Conservation (phyloP, 2,113 vertebrate species). For the Passerina amoena region DNA sequence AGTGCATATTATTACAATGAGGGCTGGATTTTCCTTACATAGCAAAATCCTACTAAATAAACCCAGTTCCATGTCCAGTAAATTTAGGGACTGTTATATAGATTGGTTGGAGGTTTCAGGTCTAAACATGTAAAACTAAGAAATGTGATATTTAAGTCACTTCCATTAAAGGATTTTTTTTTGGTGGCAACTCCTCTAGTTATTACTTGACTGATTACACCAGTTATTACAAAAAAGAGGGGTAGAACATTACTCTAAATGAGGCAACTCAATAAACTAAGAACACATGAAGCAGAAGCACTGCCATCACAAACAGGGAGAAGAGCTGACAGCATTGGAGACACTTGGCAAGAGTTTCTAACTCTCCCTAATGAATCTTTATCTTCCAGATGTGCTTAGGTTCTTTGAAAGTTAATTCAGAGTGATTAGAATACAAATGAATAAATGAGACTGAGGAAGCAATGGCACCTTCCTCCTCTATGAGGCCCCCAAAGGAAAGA, state of each 20-base stretch:
- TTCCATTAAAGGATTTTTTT: background rate
- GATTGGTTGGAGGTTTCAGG: background rate
- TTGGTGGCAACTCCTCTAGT: background rate
- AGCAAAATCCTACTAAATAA: background rate
- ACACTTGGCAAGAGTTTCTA: background rate
- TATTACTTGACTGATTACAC: background rate
- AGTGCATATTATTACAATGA: background rate
- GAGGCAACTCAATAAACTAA: background rate
- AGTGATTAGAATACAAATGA: background rate
- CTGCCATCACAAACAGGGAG: background rate
- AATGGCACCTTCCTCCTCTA: background rate
- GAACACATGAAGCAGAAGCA: background rate
- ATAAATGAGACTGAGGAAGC: background rate
- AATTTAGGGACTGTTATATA: background rate
- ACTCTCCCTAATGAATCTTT: background rate
- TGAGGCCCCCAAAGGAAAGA: background rate
- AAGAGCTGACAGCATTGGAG: background rate
- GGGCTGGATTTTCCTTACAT: background rate
- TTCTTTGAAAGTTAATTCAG: background rate
- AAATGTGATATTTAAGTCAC: background rate
- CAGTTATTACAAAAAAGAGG: background rate
- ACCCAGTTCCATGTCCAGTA: background rate
- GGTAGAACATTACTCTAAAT: background rate
- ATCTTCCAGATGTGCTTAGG: background rate
- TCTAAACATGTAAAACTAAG: background rate